Percentiles rank a stretch among this genome's conserved stretches.
Evolutionary conservation across 1,140 invertebrate species (phyloP).

Genomic region (Physella acuta): DNA sequence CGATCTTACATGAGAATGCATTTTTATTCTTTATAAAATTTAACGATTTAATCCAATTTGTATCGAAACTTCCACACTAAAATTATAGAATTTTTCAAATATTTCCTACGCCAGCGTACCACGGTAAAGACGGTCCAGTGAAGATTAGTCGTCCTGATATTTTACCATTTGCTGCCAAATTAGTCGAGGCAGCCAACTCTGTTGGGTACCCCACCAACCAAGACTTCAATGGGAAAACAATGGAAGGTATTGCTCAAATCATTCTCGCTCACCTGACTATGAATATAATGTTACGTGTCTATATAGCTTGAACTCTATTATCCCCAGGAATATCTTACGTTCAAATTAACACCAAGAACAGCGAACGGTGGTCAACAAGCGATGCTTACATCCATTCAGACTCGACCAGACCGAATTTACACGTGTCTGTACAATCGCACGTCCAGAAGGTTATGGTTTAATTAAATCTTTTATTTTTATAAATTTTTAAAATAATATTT

Average conservation of each 20-base stretch:
- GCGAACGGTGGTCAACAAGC: constrained; percentile 38
- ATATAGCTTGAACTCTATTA: too few relatives aligned
- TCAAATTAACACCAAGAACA: constrained; percentile 34
- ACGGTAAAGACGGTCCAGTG: not conserved
- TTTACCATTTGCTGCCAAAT: not conserved
- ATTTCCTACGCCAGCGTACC: not conserved
- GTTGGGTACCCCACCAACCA: not conserved
- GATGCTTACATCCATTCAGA: not conserved
- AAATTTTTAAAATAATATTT: too few relatives aligned
- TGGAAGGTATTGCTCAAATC: too few relatives aligned
- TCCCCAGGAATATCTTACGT: constrained; percentile 1
- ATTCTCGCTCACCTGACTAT: too few relatives aligned
- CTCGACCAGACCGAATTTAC: not conserved
- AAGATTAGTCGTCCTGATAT: not conserved
- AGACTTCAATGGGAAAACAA: not conserved
- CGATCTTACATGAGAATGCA: too few relatives aligned
- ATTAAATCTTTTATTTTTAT: too few relatives aligned
- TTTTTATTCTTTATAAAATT: too few relatives aligned
- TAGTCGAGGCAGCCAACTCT: not conserved
- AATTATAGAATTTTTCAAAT: too few relatives aligned
- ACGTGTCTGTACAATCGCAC: not conserved
- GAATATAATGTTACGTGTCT: too few relatives aligned
- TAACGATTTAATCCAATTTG: too few relatives aligned
- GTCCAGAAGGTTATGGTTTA: too few relatives aligned
- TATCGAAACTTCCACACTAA: too few relatives aligned